Evolutionary conservation across 1,140 invertebrate genomes (phyloP).

Genomic region (Drosophila paulistorum): DNA sequence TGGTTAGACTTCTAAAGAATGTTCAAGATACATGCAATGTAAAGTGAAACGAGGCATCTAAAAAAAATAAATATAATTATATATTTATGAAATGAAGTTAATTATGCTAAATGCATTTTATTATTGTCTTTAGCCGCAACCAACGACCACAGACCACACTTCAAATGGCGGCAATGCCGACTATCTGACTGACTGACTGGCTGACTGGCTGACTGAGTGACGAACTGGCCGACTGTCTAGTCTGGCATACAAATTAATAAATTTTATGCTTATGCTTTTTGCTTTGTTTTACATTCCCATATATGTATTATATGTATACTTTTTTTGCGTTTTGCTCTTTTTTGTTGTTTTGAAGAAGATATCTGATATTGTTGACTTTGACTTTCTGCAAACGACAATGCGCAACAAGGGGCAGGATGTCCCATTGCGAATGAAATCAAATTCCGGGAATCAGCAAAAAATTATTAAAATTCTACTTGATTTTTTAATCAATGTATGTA

Average conservation of each 20-base stretch:
- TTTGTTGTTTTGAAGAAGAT: conserved; percentile 14
- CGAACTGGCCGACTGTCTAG: conserved; percentile 44
- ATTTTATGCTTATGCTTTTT: conserved; percentile 53
- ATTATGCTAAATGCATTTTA: conserved; percentile 79
- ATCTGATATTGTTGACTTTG: conserved; percentile 8
- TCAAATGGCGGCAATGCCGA: conserved; percentile 38
- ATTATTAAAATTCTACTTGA: conserved; percentile 1
- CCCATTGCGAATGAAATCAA: conserved; percentile 3
- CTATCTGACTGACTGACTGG: conserved; percentile 16
- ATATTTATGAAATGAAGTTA: conserved; percentile 80
- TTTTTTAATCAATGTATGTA: no score
- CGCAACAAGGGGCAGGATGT: conserved; percentile 9
- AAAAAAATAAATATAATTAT: conserved; percentile 67
- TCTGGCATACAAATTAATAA: conserved; percentile 75
- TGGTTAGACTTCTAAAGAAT: conserved; percentile 72
- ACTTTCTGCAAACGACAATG: conserved; percentile 7
- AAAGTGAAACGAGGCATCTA: conserved; percentile 38
- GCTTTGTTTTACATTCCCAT: conserved; percentile 19
- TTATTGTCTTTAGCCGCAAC: conserved; percentile 65
- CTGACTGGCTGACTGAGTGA: conserved; percentile 25
- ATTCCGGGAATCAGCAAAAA: conserved; percentile 5
- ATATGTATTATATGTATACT: not conserved
- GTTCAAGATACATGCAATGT: conserved; percentile 61
- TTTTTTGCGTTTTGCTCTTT: conserved; percentile 32
- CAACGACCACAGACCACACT: conserved; percentile 37